Evolutionary conservation across 2,888 invertebrate genomes (phyloP).

Genomic region (Drosophila mulleri): DNA sequence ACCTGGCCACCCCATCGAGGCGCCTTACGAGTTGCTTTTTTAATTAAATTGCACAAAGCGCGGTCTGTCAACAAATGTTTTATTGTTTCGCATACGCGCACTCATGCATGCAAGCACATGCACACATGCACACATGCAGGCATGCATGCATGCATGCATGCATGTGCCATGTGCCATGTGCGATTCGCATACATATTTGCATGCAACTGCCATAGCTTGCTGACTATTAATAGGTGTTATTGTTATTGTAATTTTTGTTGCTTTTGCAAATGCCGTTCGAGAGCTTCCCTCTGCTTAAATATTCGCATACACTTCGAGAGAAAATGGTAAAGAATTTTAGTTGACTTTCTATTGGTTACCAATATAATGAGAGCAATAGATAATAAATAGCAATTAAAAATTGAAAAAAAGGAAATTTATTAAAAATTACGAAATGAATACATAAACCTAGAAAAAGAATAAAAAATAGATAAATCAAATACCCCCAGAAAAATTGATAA

Average conservation of each 20-base stretch:
- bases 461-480: too few relatives aligned
- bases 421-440: too few relatives aligned
- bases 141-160: background rate
- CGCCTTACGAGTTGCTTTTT: slow-evolving; percentile 19
- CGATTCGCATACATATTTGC: slow-evolving; percentile 19
- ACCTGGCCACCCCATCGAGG: slow-evolving; percentile 18
- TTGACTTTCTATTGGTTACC: background rate
- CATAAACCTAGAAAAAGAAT: too few relatives aligned
- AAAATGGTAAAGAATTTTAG: background rate
- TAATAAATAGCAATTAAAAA: too few relatives aligned
- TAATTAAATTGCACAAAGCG: slow-evolving; percentile 61
- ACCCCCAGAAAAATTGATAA: too few relatives aligned
- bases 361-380: too few relatives aligned
- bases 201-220: slow-evolving; percentile 18
- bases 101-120: slow-evolving; percentile 5
- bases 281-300: background rate
- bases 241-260: slow-evolving; percentile 22
- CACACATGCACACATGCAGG: slow-evolving; percentile 4
- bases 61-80: slow-evolving; percentile 45
- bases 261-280: slow-evolving; percentile 1
- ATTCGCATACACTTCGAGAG: slow-evolving; percentile 4
- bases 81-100: slow-evolving; percentile 37
- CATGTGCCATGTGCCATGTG: background rate
- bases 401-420: too few relatives aligned
- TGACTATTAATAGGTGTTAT: slow-evolving; percentile 34